These are phyloP conservation scores for Aphis craccivora DNA, from an alignment of 1,140 invertebrate genomes.

Conservation along the genomic window DNA sequence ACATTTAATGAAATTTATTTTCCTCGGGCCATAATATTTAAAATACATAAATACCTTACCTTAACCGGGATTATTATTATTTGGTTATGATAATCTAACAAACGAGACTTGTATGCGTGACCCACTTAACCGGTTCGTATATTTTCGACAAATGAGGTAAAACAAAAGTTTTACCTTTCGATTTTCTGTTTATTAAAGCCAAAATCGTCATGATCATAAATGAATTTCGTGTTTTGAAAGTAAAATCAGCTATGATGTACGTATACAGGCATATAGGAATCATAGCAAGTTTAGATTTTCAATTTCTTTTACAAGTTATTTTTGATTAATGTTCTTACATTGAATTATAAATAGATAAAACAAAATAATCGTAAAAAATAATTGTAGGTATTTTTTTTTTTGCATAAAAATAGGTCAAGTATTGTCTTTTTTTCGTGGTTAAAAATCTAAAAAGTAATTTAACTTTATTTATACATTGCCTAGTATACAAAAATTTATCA, in stretches of 20 bases:
- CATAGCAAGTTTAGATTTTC: background rate
- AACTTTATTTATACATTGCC: background rate
- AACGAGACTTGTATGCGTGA: background rate
- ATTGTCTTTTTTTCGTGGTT: background rate
- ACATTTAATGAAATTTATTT: background rate
- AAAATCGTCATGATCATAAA: slow-evolving; percentile 54
- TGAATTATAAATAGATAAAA: background rate
- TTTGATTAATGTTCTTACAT: slow-evolving; percentile 3
- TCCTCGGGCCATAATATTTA: background rate
- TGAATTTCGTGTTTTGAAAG: background rate
- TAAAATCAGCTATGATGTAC: slow-evolving; percentile 9
- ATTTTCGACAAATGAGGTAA: slow-evolving; percentile 24
- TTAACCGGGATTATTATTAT: background rate
- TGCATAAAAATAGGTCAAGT: background rate
- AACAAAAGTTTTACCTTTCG: slow-evolving; percentile 36
- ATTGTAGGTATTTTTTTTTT: background rate
- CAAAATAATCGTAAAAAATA: background rate
- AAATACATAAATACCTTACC: background rate
- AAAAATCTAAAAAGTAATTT: background rate
- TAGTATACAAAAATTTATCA: background rate
- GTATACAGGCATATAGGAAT: background rate
- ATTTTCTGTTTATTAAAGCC: slow-evolving; percentile 17
- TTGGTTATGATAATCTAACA: background rate
- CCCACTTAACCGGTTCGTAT: slow-evolving; percentile 18
- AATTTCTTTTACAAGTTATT: background rate